Evolutionary conservation across 2,888 invertebrate species (phyloP), one percentile per base, ranked within the genome.

Genomic region (Andrena minutula): DNA sequence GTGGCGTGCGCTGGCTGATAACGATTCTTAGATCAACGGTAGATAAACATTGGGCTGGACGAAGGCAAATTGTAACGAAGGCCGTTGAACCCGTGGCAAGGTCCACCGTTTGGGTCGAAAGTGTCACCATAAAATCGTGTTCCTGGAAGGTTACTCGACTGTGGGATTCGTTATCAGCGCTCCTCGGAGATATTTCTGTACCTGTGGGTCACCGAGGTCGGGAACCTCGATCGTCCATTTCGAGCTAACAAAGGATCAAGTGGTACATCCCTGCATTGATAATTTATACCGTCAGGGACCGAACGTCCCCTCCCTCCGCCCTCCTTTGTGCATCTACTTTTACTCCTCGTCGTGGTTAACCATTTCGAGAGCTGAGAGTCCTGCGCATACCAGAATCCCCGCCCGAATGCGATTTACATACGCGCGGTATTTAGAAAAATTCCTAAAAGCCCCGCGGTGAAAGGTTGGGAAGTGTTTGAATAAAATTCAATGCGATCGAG

Each of bases 161-260:
- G 58, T 71, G 73, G 85, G 61, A 63, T 79, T 79, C 68, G 82
- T 86, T 87, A 81, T 86, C 82, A 84, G 35, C 32, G n/a, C 32
- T 20, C 8, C 49, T 5, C 28, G 56, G 75, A 69, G 74, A 87
- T 75, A 70, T 75, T 78, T 74, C 75, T 73, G 60, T 75, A 65
- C 61, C 75, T 82, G 70, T 77, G 61, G 83, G 77, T 76, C 83
- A 65, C 26, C 30, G 20, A n/a, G 76, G 76, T 82, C 83, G 76
- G 49, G 49, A 63, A 58, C 69, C 83, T 69, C 51, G 83, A 82
- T 82, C 72, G 65, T 78, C 69, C 69, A 30, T 70, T 78, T 47
- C 7, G 68, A 73, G 23, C 41, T 41, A 75, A 71, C 75, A 53
- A 61, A 68, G 49, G 41, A 10, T 53, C 49, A 56, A 71, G 60